These are phyloP conservation scores for Bombus balteatus DNA, from an alignment of 1,140 invertebrate genomes.

Conservation along the genomic window DNA sequence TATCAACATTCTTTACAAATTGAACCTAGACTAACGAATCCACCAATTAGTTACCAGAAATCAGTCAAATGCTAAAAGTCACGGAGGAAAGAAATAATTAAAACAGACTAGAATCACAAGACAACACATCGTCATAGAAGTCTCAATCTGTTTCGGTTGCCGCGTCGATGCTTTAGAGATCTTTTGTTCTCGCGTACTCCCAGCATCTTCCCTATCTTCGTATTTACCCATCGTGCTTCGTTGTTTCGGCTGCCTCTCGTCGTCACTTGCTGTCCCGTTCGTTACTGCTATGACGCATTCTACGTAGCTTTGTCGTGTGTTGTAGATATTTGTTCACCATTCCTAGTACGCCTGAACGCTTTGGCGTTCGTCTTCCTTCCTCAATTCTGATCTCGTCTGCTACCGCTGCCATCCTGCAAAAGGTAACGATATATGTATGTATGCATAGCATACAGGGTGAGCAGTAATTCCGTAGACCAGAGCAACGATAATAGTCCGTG, in stretches of 20 bases:
- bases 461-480: slow-evolving; percentile 10
- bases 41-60: neutral
- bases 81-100: neutral
- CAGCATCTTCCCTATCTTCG: neutral
- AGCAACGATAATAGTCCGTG: slow-evolving; percentile 6
- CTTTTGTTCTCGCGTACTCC: slow-evolving; percentile 6
- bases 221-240: slow-evolving; percentile 17
- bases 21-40: neutral
- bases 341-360: slow-evolving; percentile 4
- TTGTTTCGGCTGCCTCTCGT: slow-evolving; percentile 6
- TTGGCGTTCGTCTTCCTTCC: neutral
- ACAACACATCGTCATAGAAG: neutral
- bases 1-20: neutral
- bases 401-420: neutral
- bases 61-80: neutral
- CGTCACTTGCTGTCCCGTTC: slow-evolving; percentile 11
- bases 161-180: slow-evolving; percentile 9
- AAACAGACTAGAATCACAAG: neutral
- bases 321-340: slow-evolving; percentile 33
- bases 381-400: neutral
- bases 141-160: slow-evolving; percentile 15
- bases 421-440: neutral
- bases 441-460: neutral
- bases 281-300: slow-evolving; percentile 20
- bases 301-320: slow-evolving; percentile 14